Evolutionary conservation across 2,888 invertebrate genomes (phyloP).

Genomic region (Podotricha telesiphe): DNA sequence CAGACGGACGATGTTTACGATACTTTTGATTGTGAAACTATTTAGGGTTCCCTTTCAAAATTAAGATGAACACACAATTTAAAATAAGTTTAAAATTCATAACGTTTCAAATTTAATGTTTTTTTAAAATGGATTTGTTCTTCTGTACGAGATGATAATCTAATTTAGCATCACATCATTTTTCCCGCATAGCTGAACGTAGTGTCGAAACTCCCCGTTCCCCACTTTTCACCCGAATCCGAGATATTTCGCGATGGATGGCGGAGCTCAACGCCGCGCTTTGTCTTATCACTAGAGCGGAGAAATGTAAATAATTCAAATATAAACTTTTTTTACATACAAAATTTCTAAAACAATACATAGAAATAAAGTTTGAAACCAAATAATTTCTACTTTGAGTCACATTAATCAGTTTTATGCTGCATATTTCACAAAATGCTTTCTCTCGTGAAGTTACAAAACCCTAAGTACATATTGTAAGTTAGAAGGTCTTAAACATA

Average conservation of each 20-base stretch:
- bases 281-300: too few relatives aligned
- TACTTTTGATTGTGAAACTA: neutral
- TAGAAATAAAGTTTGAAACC: neutral
- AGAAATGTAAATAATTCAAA: too few relatives aligned
- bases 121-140: too few relatives aligned
- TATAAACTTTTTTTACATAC: neutral
- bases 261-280: too few relatives aligned
- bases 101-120: too few relatives aligned
- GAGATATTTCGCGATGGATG: too few relatives aligned
- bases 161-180: too few relatives aligned
- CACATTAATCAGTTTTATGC: conserved; percentile 25
- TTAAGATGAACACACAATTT: too few relatives aligned
- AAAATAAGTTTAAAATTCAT: neutral
- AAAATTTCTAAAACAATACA: conserved; percentile 14
- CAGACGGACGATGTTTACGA: neutral
- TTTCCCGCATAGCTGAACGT: too few relatives aligned
- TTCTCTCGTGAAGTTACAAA: conserved; percentile 17
- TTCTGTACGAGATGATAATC: too few relatives aligned
- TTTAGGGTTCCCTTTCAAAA: neutral
- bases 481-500: conserved; percentile 10
- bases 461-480: conserved; percentile 25
- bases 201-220: too few relatives aligned
- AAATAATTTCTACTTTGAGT: conserved; percentile 14
- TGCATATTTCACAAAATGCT: conserved; percentile 27
- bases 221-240: too few relatives aligned